A percentile compares a stretch with the other conserved stretches of the same genome.
phyloP scores from a whole-genome alignment of 2,888 invertebrate genomes.

The Cetonia aurata region DNA sequence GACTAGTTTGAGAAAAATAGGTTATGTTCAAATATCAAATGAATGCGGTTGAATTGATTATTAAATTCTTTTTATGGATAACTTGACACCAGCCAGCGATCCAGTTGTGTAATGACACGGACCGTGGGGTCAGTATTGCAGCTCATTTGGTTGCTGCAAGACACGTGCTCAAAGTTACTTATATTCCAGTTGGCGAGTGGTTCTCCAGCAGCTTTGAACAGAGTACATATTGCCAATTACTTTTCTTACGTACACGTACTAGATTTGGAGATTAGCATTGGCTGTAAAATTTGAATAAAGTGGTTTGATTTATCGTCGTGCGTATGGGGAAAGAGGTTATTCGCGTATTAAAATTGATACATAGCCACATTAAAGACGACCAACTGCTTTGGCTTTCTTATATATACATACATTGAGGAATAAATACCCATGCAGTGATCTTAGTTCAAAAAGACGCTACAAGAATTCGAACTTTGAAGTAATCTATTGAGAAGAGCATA shows the following conservation, averaged over 20 bases:
- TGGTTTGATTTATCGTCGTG: conserved; percentile 34
- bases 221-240: conserved; percentile 37
- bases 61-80: conserved; percentile 41
- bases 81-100: conserved; percentile 33
- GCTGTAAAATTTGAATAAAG: conserved; percentile 39
- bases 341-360: conserved; percentile 35
- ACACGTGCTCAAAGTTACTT: conserved; percentile 40
- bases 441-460: too few relatives aligned
- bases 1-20: conserved; percentile 4
- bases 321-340: conserved; percentile 38
- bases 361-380: conserved; percentile 14
- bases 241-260: conserved; percentile 37
- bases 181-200: conserved; percentile 36
- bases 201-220: conserved; percentile 30
- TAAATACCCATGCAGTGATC: too few relatives aligned
- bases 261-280: conserved; percentile 40
- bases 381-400: conserved; percentile 2
- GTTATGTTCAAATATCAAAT: conserved; percentile 27
- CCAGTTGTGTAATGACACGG: conserved; percentile 35
- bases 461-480: too few relatives aligned
- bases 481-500: too few relatives aligned
- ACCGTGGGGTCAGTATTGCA: conserved; percentile 34
- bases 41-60: conserved; percentile 37
- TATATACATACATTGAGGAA: too few relatives aligned
- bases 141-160: conserved; percentile 38